Evolutionary conservation across 2,113 vertebrate species (phyloP), one percentile per base, ranked within the genome.

Genomic region (Euleptes europaea): DNA sequence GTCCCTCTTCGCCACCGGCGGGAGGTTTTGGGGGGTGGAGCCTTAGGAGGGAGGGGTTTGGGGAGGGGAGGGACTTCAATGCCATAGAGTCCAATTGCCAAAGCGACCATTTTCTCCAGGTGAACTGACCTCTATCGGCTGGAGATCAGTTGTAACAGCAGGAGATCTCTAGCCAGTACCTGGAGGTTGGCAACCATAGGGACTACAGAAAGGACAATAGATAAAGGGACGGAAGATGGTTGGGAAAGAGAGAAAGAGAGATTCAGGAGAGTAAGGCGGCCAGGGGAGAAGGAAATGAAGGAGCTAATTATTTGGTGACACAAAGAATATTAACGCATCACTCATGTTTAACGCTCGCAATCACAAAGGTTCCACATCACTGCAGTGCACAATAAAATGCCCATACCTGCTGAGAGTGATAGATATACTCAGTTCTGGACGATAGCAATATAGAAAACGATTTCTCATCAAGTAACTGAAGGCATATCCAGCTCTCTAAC

Each of bases 341-440:
- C 26, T 87, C 73, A 87, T 77, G 28, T 73, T 73, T 74, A 79
- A 21, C 44, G 73, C 44, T 88, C 38, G 60, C 85, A 63, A n/a
- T 82, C 80, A 71, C 38, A 28, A 40, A 49, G 19, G 66, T 87
- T 66, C 67, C 69, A 83, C 51, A 40, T 73, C 54, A 66, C 33
- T 75, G 81, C 54, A 23, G 21, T 26, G 44, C 69, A 69, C 35
- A 13, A 26, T 28, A 54, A 23, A 84, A 35, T 60, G 33, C 72
- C 51, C 23, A 42, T 49, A 70, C 6, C 71, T 76, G 23, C 80
- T 75, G 60, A 69, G 26, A 76, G 33, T 81, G 82, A 80, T 70
- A 77, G 72, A 80, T 78, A 49, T 38, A 76, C 47, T 54, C 44
- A 19, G 9, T 47, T 71, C 77, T 40, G 15, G 38, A 60, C 23